Evolutionary conservation across 2,113 vertebrate genomes (phyloP).

Genomic region (Vimba vimba): DNA sequence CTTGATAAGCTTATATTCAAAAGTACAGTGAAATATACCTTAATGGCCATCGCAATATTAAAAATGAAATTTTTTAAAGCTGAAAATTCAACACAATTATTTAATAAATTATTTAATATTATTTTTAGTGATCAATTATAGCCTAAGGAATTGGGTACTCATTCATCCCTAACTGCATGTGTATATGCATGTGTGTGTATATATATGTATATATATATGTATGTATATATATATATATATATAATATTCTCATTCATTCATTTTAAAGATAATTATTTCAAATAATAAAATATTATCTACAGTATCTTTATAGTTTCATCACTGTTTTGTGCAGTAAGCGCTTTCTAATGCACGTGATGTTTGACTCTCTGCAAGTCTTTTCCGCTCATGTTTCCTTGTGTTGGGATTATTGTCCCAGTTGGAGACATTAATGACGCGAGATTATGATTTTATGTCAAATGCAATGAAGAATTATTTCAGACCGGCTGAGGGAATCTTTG

Average conservation of each 20-base stretch:
- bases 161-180: neutral
- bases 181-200: no score
- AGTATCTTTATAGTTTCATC: neutral
- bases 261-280: no score
- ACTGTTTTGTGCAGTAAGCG: neutral
- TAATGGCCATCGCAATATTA: no score
- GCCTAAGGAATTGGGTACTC: neutral
- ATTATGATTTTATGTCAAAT: slow-evolving; percentile 49
- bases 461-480: slow-evolving; percentile 42
- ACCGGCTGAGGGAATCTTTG: neutral
- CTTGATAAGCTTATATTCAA: no score
- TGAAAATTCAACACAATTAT: neutral
- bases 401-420: slow-evolving; percentile 31
- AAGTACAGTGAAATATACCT: no score
- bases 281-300: neutral
- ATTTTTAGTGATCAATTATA: neutral
- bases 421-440: slow-evolving; percentile 12
- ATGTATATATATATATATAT: no score
- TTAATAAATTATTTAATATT: neutral
- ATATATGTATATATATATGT: no score
- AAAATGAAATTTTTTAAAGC: neutral
- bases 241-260: no score
- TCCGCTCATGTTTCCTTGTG: slow-evolving; percentile 1
- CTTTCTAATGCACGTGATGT: slow-evolving; percentile 13
- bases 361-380: neutral